These are phyloP conservation scores for Limnothrissa miodon DNA, from an alignment of 2,113 vertebrate genomes.

Conservation along the genomic window DNA sequence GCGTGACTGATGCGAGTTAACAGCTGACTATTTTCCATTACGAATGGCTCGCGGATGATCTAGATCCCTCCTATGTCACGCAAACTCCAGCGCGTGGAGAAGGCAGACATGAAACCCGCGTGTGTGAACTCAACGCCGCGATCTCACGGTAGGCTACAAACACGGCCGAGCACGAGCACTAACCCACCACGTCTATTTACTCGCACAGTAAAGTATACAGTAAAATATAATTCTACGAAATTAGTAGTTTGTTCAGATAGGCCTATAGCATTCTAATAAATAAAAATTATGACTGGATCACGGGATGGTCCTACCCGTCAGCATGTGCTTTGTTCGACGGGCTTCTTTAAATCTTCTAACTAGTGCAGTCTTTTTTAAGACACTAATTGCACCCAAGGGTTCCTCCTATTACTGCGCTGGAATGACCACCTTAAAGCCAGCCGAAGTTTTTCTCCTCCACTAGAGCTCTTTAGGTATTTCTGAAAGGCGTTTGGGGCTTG, in stretches of 20 bases:
- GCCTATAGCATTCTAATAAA: not conserved
- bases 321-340: constrained; percentile 40
- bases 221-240: not conserved
- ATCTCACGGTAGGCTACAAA: constrained; percentile 13
- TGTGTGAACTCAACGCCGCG: not conserved
- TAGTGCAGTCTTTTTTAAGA: constrained; percentile 22
- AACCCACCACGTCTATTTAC: not conserved
- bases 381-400: constrained; percentile 36
- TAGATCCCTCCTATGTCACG: constrained; percentile 65
- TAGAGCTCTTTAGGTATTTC: constrained; percentile 52
- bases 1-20: constrained; percentile 68
- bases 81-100: constrained; percentile 49
- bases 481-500: constrained; percentile 35
- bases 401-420: constrained; percentile 30
- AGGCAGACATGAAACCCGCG: constrained; percentile 31
- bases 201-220: not conserved
- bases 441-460: constrained; percentile 47
- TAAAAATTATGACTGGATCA: constrained; percentile 15
- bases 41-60: constrained; percentile 70
- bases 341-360: constrained; percentile 39
- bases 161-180: not conserved
- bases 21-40: constrained; percentile 69
- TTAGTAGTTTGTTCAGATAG: not conserved
- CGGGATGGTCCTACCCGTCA: constrained; percentile 35
- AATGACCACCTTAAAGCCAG: constrained; percentile 55